phyloP scores from a whole-genome alignment of 2,888 invertebrate species.

The Oxycera nigricornis region DNA sequence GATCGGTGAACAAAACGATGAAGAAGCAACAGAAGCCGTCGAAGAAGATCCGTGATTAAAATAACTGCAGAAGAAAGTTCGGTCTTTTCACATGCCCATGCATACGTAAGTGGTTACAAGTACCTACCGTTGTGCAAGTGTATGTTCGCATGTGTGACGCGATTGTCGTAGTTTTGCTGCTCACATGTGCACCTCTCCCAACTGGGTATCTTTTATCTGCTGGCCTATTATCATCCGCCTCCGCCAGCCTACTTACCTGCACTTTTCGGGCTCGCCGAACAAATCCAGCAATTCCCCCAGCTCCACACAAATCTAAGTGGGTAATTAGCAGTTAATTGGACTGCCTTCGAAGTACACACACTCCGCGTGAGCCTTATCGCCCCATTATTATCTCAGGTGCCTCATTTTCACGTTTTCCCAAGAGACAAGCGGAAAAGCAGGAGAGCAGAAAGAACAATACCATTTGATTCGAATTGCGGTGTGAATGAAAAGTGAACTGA shows the following conservation, averaged over 20 bases:
- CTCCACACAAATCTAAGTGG: not conserved
- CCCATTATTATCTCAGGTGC: conserved; percentile 15
- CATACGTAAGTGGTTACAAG: not conserved
- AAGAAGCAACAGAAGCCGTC: not conserved
- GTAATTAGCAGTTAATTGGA: conserved; percentile 29
- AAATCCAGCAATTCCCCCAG: conserved; percentile 11
- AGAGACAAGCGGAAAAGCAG: not conserved
- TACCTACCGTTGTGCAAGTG: conserved; percentile 1
- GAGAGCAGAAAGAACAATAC: not conserved
- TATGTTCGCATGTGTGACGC: conserved; percentile 14
- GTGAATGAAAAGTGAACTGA: not conserved
- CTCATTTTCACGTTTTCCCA: not conserved
- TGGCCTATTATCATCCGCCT: conserved; percentile 11
- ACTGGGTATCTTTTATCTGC: conserved; percentile 19
- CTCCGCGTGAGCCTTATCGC: not conserved
- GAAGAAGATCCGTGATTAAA: conserved; percentile 16
- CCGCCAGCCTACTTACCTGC: not conserved
- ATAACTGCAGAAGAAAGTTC: conserved; percentile 33
- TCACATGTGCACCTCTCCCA: conserved; percentile 13
- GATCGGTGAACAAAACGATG: not conserved
- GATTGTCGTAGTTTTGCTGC: not conserved
- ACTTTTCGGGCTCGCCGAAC: not conserved
- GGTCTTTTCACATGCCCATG: conserved; percentile 20
- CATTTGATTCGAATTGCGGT: not conserved
- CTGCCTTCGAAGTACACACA: conserved; percentile 17